These are phyloP conservation scores for Pseudomyrmex concolor DNA, from an alignment of 1,140 invertebrate genomes.

Conservation along the genomic window DNA sequence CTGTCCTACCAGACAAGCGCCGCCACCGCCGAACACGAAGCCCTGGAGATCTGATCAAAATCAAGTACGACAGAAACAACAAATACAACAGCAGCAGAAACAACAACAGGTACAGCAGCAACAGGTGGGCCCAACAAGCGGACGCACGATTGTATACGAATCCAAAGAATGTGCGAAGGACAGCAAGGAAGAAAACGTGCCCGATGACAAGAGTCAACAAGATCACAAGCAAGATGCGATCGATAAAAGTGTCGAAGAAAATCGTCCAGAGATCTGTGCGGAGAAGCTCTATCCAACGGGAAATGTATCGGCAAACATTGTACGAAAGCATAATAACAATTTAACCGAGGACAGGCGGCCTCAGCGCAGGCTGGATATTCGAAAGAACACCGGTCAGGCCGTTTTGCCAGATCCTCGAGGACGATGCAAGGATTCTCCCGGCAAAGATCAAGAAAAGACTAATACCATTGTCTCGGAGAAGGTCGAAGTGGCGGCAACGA, in stretches of 20 bases:
- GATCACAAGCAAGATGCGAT: constrained; percentile 33
- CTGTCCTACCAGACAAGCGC: constrained; percentile 84
- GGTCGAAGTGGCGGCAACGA: constrained; percentile 11
- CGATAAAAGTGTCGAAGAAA: constrained; percentile 51
- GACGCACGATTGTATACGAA: constrained; percentile 75
- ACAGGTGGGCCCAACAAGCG: constrained; percentile 53
- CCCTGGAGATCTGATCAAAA: constrained; percentile 83
- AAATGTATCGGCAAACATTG: constrained; percentile 25
- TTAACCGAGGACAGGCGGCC: constrained; percentile 45
- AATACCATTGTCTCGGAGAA: not conserved
- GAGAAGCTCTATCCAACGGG: constrained; percentile 13
- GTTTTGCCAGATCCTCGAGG: constrained; percentile 15
- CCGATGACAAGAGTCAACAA: not conserved
- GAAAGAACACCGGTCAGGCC: constrained; percentile 23
- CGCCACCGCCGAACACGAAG: constrained; percentile 82
- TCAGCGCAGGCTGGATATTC: constrained; percentile 20
- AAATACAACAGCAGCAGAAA: constrained; percentile 73
- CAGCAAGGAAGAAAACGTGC: not conserved
- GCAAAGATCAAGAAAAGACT: constrained; percentile 1
- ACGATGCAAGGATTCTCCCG: not conserved
- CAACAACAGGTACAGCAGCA: constrained; percentile 36
- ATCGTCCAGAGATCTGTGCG: not conserved
- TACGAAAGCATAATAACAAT: constrained; percentile 36
- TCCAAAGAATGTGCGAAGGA: constrained; percentile 63
- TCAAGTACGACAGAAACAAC: constrained; percentile 76